Percentiles rank a stretch among this genome's conserved stretches.
Conservation (phyloP, 2,888 invertebrate genomes). For the Bombylius discolor region DNA sequence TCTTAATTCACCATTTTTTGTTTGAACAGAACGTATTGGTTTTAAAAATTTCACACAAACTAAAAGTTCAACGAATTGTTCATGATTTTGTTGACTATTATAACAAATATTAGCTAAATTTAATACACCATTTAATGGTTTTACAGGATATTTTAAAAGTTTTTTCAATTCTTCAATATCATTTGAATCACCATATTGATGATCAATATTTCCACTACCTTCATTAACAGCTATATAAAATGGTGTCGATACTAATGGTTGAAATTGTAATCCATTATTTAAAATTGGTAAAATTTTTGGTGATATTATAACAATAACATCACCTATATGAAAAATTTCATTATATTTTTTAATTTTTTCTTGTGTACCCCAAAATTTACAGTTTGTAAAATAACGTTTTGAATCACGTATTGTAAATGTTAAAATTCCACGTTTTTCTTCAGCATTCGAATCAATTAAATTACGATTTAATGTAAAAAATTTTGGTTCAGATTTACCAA, state of each 20-base stretch:
- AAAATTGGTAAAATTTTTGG: slow-evolving; percentile 43
- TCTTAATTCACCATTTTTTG: slow-evolving; percentile 45
- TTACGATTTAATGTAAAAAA: slow-evolving; percentile 24
- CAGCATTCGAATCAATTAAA: slow-evolving; percentile 21
- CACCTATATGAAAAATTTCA: slow-evolving; percentile 52
- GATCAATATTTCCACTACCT: slow-evolving; percentile 46
- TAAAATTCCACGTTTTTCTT: slow-evolving; percentile 53
- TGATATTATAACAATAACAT: slow-evolving; percentile 55
- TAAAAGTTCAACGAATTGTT: slow-evolving; percentile 46
- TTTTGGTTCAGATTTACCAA: slow-evolving; percentile 50
- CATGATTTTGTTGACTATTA: slow-evolving; percentile 5
- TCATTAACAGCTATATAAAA: slow-evolving; percentile 53
- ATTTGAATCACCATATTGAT: slow-evolving; percentile 40
- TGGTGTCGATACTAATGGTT: slow-evolving; percentile 53
- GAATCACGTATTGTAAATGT: slow-evolving; percentile 66
- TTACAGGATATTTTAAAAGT: slow-evolving; percentile 51
- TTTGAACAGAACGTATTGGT: slow-evolving; percentile 47
- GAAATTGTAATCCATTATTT: slow-evolving; percentile 42
- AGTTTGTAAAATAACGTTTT: slow-evolving; percentile 55
- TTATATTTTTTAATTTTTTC: slow-evolving; percentile 48
- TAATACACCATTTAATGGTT: slow-evolving; percentile 32
- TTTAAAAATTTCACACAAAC: slow-evolving; percentile 54
- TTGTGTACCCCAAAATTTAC: slow-evolving; percentile 60
- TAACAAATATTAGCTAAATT: slow-evolving; percentile 26
- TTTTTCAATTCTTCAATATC: slow-evolving; percentile 38